Percentiles rank a stretch among this genome's conserved stretches.
phyloP scores from a whole-genome alignment of 2,797 vertebrate species.

The Myotis daubentonii region DNA sequence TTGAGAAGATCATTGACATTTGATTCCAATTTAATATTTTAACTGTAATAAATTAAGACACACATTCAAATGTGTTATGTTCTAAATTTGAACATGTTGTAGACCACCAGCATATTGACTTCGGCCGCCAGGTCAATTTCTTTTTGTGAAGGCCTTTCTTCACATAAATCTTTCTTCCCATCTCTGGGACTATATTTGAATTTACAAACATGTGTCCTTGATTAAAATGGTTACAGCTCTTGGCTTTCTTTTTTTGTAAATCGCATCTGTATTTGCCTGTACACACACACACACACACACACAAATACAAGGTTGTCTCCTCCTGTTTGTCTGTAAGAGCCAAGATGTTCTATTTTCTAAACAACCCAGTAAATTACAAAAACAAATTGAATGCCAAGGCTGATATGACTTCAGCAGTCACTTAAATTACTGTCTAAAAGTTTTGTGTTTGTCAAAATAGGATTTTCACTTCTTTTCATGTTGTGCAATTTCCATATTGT shows the following conservation, averaged over 20 bases:
- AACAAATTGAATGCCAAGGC: conserved; percentile 52
- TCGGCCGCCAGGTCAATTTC: conserved; percentile 25
- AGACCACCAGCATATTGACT: conserved; percentile 50
- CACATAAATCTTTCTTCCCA: conserved; percentile 40
- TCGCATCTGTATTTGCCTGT: neutral
- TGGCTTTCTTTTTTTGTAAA: neutral
- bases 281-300: neutral
- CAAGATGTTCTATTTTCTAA: conserved; percentile 56
- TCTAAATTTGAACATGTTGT: conserved; percentile 39
- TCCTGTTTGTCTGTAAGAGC: conserved; percentile 14
- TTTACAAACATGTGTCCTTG: conserved; percentile 51
- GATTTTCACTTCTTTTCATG: neutral
- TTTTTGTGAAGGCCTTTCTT: neutral
- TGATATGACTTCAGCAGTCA: conserved; percentile 14
- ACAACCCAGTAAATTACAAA: conserved; percentile 50
- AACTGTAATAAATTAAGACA: conserved; percentile 26
- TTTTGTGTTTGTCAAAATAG: neutral
- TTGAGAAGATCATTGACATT: conserved; percentile 1
- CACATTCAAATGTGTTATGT: neutral
- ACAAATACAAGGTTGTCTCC: neutral
- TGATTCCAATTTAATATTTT: conserved; percentile 56
- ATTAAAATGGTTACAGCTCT: conserved; percentile 52
- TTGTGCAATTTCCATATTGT: neutral
- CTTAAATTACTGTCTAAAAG: conserved; percentile 44
- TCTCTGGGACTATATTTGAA: conserved; percentile 50